A percentile compares a stretch with the other conserved stretches of the same genome.
phyloP scores from a whole-genome alignment of 2,888 invertebrate species.

The Muscina levida region DNA sequence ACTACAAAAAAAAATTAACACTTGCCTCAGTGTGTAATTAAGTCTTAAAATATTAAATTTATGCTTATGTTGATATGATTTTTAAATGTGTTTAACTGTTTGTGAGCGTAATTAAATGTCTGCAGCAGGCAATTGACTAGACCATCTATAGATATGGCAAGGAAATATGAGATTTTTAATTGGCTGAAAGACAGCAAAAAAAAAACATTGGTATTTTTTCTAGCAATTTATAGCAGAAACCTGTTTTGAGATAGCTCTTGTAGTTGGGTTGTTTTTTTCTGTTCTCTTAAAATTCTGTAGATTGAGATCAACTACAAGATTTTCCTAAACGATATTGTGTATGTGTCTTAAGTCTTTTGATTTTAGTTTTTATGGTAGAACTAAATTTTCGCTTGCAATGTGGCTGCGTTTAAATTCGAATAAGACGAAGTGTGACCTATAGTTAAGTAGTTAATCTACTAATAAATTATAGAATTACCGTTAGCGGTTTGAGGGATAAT shows the following conservation, averaged over 20 bases:
- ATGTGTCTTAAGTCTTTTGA: slow-evolving; percentile 34
- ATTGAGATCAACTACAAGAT: neutral
- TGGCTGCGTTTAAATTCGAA: no score
- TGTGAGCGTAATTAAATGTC: slow-evolving; percentile 24
- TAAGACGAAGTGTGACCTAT: no score
- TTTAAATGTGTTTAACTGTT: slow-evolving; percentile 35
- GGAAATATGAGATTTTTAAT: slow-evolving; percentile 39
- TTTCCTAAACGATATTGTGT: slow-evolving; percentile 15
- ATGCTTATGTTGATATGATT: slow-evolving; percentile 46
- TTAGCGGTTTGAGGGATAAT: no score
- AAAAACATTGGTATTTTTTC: slow-evolving; percentile 12
- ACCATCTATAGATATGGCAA: neutral
- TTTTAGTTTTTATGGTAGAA: no score
- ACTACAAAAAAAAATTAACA: no score
- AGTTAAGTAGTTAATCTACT: no score
- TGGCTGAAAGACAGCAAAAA: slow-evolving; percentile 6
- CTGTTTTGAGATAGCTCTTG: neutral
- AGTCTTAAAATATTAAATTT: slow-evolving; percentile 54
- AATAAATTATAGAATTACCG: no score
- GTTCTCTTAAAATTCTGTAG: neutral
- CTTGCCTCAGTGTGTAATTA: slow-evolving; percentile 61
- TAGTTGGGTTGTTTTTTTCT: neutral
- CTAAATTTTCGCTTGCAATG: no score
- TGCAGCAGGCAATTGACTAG: slow-evolving; percentile 15
- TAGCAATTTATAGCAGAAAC: neutral